These are phyloP conservation scores for Pandemis corylana DNA, from an alignment of 2,888 invertebrate genomes.

Conservation along the genomic window DNA sequence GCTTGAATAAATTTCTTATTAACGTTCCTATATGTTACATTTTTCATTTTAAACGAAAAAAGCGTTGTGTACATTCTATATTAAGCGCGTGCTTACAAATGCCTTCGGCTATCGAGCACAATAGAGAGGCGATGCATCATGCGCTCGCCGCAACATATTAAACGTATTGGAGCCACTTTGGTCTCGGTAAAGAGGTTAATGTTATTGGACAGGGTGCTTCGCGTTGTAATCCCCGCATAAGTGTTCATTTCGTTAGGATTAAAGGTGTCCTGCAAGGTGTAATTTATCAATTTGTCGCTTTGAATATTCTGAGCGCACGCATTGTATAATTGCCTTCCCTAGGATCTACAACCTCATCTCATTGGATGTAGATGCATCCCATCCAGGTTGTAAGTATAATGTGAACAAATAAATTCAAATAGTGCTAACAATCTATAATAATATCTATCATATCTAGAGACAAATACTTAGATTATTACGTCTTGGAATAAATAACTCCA, in stretches of 20 bases:
- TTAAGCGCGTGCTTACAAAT: conserved; percentile 58
- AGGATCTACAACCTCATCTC: neutral
- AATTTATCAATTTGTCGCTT: conserved; percentile 74
- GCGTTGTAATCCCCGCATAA: conserved; percentile 69
- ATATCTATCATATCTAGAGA: too few relatives aligned
- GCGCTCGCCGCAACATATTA: conserved; percentile 45
- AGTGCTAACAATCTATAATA: too few relatives aligned
- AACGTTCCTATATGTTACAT: conserved; percentile 54
- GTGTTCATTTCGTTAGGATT: conserved; percentile 72
- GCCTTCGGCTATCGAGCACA: conserved; percentile 56
- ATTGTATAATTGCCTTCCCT: neutral
- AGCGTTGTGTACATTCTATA: conserved; percentile 58
- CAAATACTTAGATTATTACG: too few relatives aligned
- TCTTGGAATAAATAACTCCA: too few relatives aligned
- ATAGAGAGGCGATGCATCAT: conserved; percentile 64
- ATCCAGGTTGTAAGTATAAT: too few relatives aligned
- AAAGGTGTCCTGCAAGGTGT: conserved; percentile 64
- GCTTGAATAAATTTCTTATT: conserved; percentile 33
- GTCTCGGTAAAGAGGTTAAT: conserved; percentile 46
- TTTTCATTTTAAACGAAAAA: conserved; percentile 69
- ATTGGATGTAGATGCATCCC: neutral
- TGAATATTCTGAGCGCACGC: conserved; percentile 17
- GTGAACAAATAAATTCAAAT: too few relatives aligned
- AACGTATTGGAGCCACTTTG: conserved; percentile 43
- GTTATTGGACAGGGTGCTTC: conserved; percentile 51